These are phyloP conservation scores for Temnothorax unifasciatus DNA, from an alignment of 2,888 invertebrate genomes.

Conservation along the genomic window DNA sequence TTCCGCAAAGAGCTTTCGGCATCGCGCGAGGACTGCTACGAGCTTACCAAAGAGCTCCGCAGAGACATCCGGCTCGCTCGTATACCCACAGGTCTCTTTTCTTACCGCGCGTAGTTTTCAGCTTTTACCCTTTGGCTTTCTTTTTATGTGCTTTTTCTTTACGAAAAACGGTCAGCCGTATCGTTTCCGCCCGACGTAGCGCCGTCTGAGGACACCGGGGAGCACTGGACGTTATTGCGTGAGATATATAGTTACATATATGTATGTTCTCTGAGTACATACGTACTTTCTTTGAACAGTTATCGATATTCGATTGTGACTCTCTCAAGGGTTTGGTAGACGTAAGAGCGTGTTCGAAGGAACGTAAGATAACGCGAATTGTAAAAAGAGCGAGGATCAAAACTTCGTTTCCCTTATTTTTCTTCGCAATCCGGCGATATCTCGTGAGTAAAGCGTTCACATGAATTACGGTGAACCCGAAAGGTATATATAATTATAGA, in stretches of 20 bases:
- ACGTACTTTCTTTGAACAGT: slow-evolving; percentile 34
- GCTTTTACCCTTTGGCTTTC: slow-evolving; percentile 48
- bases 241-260: slow-evolving; percentile 50
- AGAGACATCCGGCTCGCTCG: slow-evolving; percentile 71
- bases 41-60: slow-evolving; percentile 67
- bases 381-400: slow-evolving; percentile 4
- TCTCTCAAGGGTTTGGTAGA: slow-evolving; percentile 25
- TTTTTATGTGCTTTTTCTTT: slow-evolving; percentile 60
- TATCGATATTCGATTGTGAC: slow-evolving; percentile 56
- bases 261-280: slow-evolving; percentile 18
- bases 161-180: slow-evolving; percentile 67
- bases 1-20: slow-evolving; percentile 59
- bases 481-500: slow-evolving; percentile 11
- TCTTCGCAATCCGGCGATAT: not conserved
- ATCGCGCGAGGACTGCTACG: slow-evolving; percentile 65
- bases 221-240: slow-evolving; percentile 64
- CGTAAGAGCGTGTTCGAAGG: slow-evolving; percentile 31
- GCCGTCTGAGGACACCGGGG: slow-evolving; percentile 68
- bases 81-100: slow-evolving; percentile 73
- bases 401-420: slow-evolving; percentile 17
- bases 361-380: slow-evolving; percentile 40
- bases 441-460: not conserved
- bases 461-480: not conserved
- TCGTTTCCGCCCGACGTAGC: slow-evolving; percentile 51
- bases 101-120: slow-evolving; percentile 56